These are phyloP conservation scores for Sphenopsis melanotis DNA, from an alignment of 2,797 vertebrate species.

Conservation along the genomic window DNA sequence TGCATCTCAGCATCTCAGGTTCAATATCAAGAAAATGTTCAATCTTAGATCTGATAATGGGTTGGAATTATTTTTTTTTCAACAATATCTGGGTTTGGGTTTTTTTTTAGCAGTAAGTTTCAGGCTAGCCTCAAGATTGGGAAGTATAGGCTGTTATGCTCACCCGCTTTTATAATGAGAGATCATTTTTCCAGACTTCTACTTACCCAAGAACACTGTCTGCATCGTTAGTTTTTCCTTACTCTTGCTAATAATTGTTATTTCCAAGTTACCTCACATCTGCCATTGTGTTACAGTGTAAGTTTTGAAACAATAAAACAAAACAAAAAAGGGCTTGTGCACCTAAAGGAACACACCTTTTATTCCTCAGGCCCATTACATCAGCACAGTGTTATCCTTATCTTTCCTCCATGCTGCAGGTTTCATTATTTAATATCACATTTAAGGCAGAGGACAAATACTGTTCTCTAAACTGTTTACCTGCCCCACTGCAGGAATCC, in stretches of 20 bases:
- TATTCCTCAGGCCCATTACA: not conserved
- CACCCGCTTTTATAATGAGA: not conserved
- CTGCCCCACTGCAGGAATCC: not conserved
- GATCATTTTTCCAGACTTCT: not conserved
- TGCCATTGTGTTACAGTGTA: not conserved
- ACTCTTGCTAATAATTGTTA: not conserved
- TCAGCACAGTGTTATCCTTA: not conserved
- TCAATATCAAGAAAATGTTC: not conserved
- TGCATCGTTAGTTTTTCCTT: not conserved
- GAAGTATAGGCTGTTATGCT: not conserved
- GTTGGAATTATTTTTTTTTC: not conserved
- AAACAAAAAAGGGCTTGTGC: not conserved
- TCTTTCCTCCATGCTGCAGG: not conserved
- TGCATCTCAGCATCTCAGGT: not conserved
- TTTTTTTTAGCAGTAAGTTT: not conserved
- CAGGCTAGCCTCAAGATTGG: not conserved
- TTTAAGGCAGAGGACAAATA: not conserved
- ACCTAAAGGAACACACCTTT: not conserved
- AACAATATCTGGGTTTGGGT: not conserved
- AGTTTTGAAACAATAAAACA: not conserved
- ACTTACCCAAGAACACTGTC: not conserved
- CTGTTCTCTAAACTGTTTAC: not conserved
- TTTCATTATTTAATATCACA: not conserved
- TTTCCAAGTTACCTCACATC: not conserved
- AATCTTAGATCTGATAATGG: not conserved